phyloP scores from a whole-genome alignment of 2,113 vertebrate genomes.

The Pristiophorus japonicus region DNA sequence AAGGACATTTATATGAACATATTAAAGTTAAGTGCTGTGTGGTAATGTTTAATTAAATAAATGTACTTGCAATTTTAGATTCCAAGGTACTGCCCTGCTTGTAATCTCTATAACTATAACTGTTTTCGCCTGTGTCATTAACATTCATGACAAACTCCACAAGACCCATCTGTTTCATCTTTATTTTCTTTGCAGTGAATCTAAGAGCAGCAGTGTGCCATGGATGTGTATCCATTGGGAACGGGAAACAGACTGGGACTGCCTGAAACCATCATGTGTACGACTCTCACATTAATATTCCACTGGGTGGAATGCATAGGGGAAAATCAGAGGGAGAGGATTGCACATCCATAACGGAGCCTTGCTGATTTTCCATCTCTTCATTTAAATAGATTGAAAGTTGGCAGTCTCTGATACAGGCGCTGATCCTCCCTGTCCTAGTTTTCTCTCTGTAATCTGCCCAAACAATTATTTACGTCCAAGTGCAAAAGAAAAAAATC shows the following conservation, averaged over 20 bases:
- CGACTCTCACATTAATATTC: neutral
- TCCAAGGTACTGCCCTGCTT: neutral
- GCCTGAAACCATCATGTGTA: neutral
- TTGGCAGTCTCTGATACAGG: neutral
- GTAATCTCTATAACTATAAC: neutral
- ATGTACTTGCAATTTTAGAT: constrained; percentile 1
- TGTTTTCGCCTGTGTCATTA: neutral
- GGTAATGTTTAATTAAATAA: constrained; percentile 7
- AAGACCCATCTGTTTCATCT: constrained; percentile 8
- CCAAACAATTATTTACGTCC: neutral
- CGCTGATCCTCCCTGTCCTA: neutral
- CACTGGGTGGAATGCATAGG: neutral
- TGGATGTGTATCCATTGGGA: constrained; percentile 6
- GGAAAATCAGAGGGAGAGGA: neutral
- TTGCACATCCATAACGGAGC: neutral
- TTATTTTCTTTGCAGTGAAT: constrained; percentile 16
- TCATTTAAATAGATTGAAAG: neutral
- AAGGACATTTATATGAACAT: neutral
- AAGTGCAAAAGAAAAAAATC: neutral
- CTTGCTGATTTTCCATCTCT: neutral
- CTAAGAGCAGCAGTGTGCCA: constrained; percentile 11
- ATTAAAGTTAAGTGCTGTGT: neutral
- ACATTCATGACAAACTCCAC: constrained; percentile 14
- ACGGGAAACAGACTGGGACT: neutral
- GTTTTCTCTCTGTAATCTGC: neutral